These are phyloP conservation scores for Etheostoma spectabile DNA, from an alignment of 2,113 vertebrate genomes.

Conservation along the genomic window DNA sequence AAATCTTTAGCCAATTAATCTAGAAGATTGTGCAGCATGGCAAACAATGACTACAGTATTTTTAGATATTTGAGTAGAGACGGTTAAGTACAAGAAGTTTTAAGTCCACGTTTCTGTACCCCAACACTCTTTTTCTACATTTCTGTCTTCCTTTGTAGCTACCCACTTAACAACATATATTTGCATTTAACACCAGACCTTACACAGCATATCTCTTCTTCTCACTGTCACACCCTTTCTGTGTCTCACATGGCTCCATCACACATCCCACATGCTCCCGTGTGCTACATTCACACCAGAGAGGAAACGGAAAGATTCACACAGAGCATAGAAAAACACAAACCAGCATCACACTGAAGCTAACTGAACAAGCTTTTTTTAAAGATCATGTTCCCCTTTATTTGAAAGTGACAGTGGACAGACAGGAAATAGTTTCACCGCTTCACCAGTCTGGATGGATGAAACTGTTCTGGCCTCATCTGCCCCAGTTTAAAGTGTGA, in stretches of 20 bases:
- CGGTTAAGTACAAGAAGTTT: not conserved
- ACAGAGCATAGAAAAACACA: not conserved
- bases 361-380: too few relatives aligned
- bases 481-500: slow-evolving; percentile 44
- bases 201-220: slow-evolving; percentile 39
- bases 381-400: too few relatives aligned
- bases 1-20: not conserved
- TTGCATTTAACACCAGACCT: slow-evolving; percentile 39
- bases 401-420: too few relatives aligned
- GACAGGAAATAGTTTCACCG: too few relatives aligned
- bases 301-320: not conserved
- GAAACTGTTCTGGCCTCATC: not conserved
- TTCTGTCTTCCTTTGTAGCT: not conserved
- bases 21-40: not conserved
- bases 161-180: slow-evolving; percentile 1
- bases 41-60: not conserved
- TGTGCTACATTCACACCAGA: slow-evolving; percentile 18
- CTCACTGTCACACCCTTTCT: slow-evolving; percentile 39
- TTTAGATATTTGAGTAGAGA: not conserved
- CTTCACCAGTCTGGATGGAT: not conserved
- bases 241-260: slow-evolving; percentile 62
- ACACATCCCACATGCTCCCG: slow-evolving; percentile 46
- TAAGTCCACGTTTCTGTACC: not conserved
- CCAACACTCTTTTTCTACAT: not conserved
- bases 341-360: not conserved